Conservation (phyloP, 2,797 vertebrate genomes). For the Kryptopterus vitreolus region DNA sequence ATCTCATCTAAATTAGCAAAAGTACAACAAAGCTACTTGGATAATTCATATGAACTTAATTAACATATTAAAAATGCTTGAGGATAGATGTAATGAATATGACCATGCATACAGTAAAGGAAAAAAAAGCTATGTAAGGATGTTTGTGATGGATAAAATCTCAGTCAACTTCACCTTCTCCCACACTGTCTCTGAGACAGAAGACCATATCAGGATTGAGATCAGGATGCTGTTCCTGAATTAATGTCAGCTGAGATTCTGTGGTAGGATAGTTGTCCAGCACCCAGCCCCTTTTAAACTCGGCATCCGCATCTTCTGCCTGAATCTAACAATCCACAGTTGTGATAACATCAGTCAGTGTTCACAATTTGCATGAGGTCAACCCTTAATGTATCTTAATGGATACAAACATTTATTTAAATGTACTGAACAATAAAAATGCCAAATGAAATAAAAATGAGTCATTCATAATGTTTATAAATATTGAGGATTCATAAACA, state of each 20-base stretch:
- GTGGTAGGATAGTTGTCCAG: slow-evolving; percentile 85
- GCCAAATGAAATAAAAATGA: no score
- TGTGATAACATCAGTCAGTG: no score
- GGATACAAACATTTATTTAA: no score
- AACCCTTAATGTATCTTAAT: no score
- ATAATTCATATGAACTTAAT: no score
- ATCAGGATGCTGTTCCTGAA: slow-evolving; percentile 66
- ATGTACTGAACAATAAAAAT: no score
- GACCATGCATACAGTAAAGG: background rate
- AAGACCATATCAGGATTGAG: slow-evolving; percentile 80
- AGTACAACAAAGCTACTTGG: background rate
- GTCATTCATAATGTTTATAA: no score
- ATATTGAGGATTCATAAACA: no score
- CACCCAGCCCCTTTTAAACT: slow-evolving; percentile 83
- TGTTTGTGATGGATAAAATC: no score
- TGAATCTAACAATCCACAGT: slow-evolving; percentile 64
- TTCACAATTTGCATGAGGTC: background rate
- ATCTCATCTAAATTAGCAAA: no score
- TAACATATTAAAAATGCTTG: no score
- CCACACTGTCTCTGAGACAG: slow-evolving; percentile 75
- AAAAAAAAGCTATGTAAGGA: background rate
- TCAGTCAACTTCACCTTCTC: slow-evolving; percentile 71
- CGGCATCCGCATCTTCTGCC: slow-evolving; percentile 64
- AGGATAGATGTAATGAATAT: background rate
- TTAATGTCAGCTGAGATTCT: slow-evolving; percentile 70